Percentiles rank a stretch among this genome's conserved stretches.
These are phyloP conservation scores for Bombylius major DNA, from an alignment of 2,888 invertebrate genomes.

Conservation along the genomic window DNA sequence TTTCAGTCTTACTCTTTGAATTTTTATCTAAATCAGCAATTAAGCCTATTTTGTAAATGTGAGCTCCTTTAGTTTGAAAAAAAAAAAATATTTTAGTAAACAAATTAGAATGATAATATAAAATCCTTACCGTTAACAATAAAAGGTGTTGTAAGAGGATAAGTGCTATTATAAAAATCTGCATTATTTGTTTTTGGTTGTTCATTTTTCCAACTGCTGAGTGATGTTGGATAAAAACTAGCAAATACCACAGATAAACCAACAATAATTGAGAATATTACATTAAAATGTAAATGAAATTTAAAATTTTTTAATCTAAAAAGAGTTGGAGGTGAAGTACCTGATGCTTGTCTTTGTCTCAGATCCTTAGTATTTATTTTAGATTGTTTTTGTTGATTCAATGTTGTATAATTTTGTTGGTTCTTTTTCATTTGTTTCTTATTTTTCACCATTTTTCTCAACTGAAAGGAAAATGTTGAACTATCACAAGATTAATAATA, in stretches of 20 bases:
- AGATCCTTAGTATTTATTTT: no score
- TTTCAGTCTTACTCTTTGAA: conserved; percentile 57
- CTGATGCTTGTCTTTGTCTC: conserved; percentile 55
- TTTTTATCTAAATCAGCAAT: conserved; percentile 88
- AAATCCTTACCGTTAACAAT: conserved; percentile 38
- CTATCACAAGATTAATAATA: no score
- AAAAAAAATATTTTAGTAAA: not conserved
- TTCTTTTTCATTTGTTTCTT: no score
- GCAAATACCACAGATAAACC: not conserved
- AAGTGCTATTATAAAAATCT: conserved; percentile 59
- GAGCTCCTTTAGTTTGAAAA: not conserved
- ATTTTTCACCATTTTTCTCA: no score
- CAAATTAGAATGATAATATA: conserved; percentile 32
- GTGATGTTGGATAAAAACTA: not conserved
- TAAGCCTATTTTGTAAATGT: conserved; percentile 59
- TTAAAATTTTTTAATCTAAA: conserved; percentile 80
- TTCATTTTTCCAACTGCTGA: not conserved
- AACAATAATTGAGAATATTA: conserved; percentile 34
- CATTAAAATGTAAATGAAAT: conserved; percentile 71
- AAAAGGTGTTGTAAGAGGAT: conserved; percentile 67
- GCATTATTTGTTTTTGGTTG: not conserved
- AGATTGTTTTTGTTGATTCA: no score
- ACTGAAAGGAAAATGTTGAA: no score
- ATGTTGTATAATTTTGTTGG: no score
- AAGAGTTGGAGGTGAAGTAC: conserved; percentile 57